Base-by-base conservation (phyloP, 2,888 invertebrate genomes). In the Agrotis segetum region DNA sequence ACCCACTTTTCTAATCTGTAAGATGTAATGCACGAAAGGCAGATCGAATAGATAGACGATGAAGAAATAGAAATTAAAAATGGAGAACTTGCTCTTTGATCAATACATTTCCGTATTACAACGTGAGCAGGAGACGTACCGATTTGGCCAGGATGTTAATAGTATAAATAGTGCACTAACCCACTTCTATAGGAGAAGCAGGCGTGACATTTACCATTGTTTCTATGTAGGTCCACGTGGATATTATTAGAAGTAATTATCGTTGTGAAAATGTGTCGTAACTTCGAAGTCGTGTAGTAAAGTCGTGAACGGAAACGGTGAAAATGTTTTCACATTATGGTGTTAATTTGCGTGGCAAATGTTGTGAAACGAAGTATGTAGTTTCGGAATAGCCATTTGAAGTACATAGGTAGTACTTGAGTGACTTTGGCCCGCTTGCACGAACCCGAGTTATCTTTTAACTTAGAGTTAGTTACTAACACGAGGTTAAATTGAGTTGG, bases 241-340 rank as follows among this genome's bases (percentile, higher is more conserved):
- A 17, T 85, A 74, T 58, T 58, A 79, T 63, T 78, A 79, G 74
- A 61, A 67, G 44, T 55, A 69, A 82, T 79, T 79, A 80, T 59
- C 73, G 71, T 65, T 16, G 60, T 67, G 65, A 63, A 70, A 73
- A 81, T 65, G 58, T 62, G 56, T 65, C 34, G 55, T 75, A n/a
- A n/a, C n/a, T n/a, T n/a, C n/a, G n/a, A 83, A 76, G 29, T 66
- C 47, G 53, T 60, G 62, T 40, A n/a, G 50, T 70, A 7, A 24
- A 24, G n/a, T n/a, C 24, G 24, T 24, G 1, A 24, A 24, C 24
- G 24, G 24, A 24, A 66, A 76, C 55, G 55, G 75, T 65, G 79
- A 82, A 82, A 82, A 68, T 76, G 50, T 75, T 40, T 85, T 85
- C 67, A 81, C 79, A 85, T 44, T 73, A 56, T 34, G 56, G 49